Conservation (phyloP, 2,888 invertebrate species). For the Diogma glabrata region DNA sequence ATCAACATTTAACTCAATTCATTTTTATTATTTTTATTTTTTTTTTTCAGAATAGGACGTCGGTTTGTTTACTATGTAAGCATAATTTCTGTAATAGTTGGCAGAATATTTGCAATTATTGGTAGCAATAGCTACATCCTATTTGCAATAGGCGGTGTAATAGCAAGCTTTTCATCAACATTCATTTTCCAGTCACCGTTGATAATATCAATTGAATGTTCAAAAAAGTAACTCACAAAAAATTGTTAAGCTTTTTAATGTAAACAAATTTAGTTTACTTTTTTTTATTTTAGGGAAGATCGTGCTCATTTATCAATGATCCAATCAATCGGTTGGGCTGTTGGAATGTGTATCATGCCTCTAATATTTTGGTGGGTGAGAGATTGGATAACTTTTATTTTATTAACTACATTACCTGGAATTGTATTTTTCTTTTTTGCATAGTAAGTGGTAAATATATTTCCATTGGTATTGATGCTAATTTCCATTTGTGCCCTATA, state of each 20-base stretch:
- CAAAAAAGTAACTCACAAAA: conserved; percentile 30
- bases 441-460: conserved; percentile 30
- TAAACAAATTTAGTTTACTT: conserved; percentile 11
- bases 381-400: conserved; percentile 40
- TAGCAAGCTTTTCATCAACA: conserved; percentile 38
- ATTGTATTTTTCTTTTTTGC: conserved; percentile 35
- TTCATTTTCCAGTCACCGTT: conserved; percentile 39
- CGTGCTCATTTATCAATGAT: conserved; percentile 39
- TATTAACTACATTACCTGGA: conserved; percentile 39
- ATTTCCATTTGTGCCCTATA: conserved; percentile 21
- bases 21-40: conserved; percentile 12
- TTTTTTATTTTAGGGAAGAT: conserved; percentile 29
- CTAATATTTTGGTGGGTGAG: conserved; percentile 40
- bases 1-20: no score
- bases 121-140: conserved; percentile 33
- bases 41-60: conserved; percentile 37
- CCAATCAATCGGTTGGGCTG: conserved; percentile 42
- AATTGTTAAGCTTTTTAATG: conserved; percentile 12
- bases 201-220: conserved; percentile 43
- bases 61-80: conserved; percentile 39
- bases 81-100: conserved; percentile 34
- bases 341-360: conserved; percentile 40
- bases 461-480: not conserved
- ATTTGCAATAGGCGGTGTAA: conserved; percentile 35
- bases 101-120: conserved; percentile 34